Base-by-base conservation (phyloP, 2,797 vertebrate species). In the Alcedo quadribrachys region DNA sequence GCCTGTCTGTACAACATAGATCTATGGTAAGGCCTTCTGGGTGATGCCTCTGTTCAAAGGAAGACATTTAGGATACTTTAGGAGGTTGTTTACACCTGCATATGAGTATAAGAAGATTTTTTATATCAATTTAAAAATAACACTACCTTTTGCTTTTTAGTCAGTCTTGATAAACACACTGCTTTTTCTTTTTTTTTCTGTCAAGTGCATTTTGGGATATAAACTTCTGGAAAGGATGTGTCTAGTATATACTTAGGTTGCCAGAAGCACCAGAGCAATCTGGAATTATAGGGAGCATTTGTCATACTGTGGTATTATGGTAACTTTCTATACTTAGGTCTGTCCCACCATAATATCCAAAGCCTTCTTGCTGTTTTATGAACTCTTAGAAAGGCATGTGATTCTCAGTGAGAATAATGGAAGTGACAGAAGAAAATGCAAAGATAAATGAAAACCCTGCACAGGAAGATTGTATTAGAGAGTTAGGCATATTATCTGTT, bases 401-500 rank as follows among this genome's bases (percentile, higher is more conserved):
- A 48, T 75, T 79, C 60, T 70, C 25, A 57, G 43, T 45, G 60
- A 79, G 19, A 45, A 6, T 66, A 85, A 71, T 60, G 51, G 27
- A 87, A 89, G 21, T 32, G 13, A 68, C 62, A 67, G 76, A 82
- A 87, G 12, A 54, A 89, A 95, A 85, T 40, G 27, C 9, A 73
- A 81, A 76, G 43, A 62, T 74, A 77, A 54, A 89, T 6, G 25
- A 81, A 95, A 89, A 78, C 14, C 19, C 28, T 78, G 30, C 32
- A 50, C 28, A 81, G 55, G 53, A 89, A 92, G 17, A 73, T 9
- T 63, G 45, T 45, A 12, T 70, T 66, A 75, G 35, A 78, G 51
- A 67, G 46, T 83, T 78, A 85, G 55, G 28, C 10, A 16, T 75
- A 88, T 79, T 87, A 81, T 79, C 63, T 70, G 40, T 76, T 94